A percentile compares a stretch with the other conserved stretches of the same genome.
phyloP scores from a whole-genome alignment of 1,140 invertebrate genomes.

The Catajapyx aquilonaris region DNA sequence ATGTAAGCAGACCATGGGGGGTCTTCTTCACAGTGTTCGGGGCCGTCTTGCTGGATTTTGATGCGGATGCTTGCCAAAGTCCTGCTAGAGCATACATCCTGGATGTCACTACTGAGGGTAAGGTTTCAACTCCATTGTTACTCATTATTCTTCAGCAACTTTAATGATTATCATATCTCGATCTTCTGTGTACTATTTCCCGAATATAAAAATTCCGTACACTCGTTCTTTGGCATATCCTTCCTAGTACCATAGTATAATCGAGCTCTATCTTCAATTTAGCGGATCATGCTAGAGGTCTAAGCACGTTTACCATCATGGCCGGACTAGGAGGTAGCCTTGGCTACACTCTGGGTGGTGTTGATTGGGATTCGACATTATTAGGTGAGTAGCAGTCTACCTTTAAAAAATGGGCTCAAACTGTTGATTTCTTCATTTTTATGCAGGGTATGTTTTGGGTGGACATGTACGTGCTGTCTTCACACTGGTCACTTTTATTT shows the following conservation, averaged over 20 bases:
- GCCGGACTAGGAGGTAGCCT: constrained; percentile 83
- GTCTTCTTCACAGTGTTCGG: constrained; percentile 82
- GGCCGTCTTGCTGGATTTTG: constrained; percentile 82
- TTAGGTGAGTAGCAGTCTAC: constrained; percentile 32
- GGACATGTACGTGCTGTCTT: constrained; percentile 82
- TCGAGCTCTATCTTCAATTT: no score
- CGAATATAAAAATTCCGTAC: no score
- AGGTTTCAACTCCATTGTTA: constrained; percentile 10
- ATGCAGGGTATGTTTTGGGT: constrained; percentile 44
- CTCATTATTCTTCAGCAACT: constrained; percentile 1
- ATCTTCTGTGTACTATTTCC: no score
- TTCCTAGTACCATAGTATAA: no score
- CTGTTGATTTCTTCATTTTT: constrained; percentile 4
- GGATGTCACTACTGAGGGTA: constrained; percentile 73
- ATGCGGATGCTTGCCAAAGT: constrained; percentile 88
- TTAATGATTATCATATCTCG: no score
- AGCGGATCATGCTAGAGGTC: constrained; percentile 78
- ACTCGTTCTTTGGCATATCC: no score
- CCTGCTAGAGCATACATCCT: constrained; percentile 78
- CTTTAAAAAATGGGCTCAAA: not conserved
- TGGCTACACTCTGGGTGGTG: constrained; percentile 77
- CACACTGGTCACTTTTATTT: constrained; percentile 66
- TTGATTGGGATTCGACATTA: constrained; percentile 75
- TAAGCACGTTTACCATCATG: constrained; percentile 92
- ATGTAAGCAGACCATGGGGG: constrained; percentile 38